Percentiles rank a stretch among this genome's conserved stretches.
These are phyloP conservation scores for Lacerta bilineata DNA, from an alignment of 2,797 vertebrate species.

Conservation along the genomic window DNA sequence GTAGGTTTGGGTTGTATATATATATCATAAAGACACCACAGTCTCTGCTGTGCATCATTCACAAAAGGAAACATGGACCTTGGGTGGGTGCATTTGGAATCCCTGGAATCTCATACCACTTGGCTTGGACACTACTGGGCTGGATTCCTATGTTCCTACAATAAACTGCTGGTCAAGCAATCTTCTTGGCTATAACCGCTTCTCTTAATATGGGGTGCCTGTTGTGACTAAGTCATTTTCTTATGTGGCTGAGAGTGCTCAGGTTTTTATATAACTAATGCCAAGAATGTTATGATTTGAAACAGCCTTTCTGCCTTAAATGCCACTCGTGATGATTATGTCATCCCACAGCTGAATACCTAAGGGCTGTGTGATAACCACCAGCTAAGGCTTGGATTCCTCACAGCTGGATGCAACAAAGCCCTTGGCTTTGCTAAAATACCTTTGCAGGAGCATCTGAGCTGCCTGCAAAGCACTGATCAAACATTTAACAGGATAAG, in stretches of 20 bases:
- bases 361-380: conserved; percentile 24
- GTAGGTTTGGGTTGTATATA: too few species aligned
- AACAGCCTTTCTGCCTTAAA: conserved; percentile 18
- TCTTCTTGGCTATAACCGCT: not conserved
- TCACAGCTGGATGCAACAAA: conserved; percentile 35
- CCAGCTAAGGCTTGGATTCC: conserved; percentile 35
- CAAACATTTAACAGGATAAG: conserved; percentile 20
- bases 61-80: too few species aligned
- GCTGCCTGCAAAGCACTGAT: conserved; percentile 32
- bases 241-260: not conserved
- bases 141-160: too few species aligned
- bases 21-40: too few species aligned
- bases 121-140: too few species aligned
- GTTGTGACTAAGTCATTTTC: conserved; percentile 21
- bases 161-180: not conserved
- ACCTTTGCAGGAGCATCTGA: conserved; percentile 38
- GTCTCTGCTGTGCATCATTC: too few species aligned
- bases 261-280: conserved; percentile 23
- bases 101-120: too few species aligned
- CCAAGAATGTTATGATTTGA: not conserved
- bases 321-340: not conserved
- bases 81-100: too few species aligned
- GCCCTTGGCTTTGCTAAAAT: conserved; percentile 24
- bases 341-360: conserved; percentile 25
- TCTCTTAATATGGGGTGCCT: not conserved